Evolutionary conservation across 2,113 vertebrate genomes (phyloP).

Genomic region (rabbit (Oryctolagus cuniculus)): DNA sequence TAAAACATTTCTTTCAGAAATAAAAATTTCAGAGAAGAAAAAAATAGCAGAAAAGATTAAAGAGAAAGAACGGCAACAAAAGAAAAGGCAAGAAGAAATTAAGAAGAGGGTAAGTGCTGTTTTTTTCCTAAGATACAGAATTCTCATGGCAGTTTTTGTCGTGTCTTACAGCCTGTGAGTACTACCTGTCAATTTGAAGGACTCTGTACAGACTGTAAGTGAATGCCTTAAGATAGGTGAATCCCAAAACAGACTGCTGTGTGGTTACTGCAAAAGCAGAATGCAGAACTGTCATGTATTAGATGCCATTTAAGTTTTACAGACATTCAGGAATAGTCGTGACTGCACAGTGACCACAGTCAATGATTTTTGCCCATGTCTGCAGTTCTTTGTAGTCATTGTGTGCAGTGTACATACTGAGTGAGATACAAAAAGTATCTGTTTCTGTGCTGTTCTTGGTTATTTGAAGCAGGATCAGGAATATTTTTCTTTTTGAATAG

Average conservation of each 20-base stretch:
- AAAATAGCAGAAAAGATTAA: conserved; percentile 98
- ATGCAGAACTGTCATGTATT: not conserved
- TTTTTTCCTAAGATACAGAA: conserved; percentile 40
- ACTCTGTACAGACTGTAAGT: not conserved
- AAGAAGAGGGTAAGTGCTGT: conserved; percentile 87
- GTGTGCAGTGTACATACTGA: conserved; percentile 16
- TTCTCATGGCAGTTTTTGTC: not conserved
- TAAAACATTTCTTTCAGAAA: conserved; percentile 86
- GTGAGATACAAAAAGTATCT: not conserved
- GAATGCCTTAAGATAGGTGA: not conserved
- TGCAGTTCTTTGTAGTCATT: conserved; percentile 42
- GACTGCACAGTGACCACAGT: not conserved
- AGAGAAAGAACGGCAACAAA: conserved; percentile 96
- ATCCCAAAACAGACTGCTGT: conserved; percentile 7
- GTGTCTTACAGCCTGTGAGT: not conserved
- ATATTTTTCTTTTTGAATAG: conserved; percentile 30
- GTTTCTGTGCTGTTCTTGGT: conserved; percentile 38
- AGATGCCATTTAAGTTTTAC: conserved; percentile 48
- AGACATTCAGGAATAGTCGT: not conserved
- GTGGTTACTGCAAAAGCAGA: conserved; percentile 39
- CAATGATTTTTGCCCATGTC: not conserved
- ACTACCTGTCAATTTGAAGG: not conserved
- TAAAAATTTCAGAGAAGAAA: conserved; percentile 97
- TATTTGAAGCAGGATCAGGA: conserved; percentile 38
- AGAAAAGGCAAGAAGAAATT: conserved; percentile 94